Evolutionary conservation across 2,113 vertebrate genomes (phyloP).

Genomic region (Lampris megalopsis): DNA sequence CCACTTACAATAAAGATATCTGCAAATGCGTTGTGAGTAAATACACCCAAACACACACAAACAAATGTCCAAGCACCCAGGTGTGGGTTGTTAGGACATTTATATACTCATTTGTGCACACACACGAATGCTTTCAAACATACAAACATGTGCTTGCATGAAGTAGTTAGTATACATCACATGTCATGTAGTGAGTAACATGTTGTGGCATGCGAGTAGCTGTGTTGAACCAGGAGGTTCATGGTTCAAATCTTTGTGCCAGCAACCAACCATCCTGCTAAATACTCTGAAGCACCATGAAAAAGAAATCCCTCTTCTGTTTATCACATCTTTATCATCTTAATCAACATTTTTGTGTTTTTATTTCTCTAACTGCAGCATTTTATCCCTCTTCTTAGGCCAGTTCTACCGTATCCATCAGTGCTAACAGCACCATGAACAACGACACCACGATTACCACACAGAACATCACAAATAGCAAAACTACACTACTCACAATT

Average conservation of each 20-base stretch:
- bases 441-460: conserved; percentile 5
- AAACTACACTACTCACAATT: background rate
- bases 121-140: background rate
- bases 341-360: no score
- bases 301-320: background rate
- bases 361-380: background rate
- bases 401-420: conserved; percentile 17
- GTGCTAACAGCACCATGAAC: background rate
- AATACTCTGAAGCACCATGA: no score
- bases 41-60: conserved; percentile 11
- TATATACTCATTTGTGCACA: background rate
- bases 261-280: no score
- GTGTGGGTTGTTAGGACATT: no score
- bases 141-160: no score
- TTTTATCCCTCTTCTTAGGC: conserved; percentile 35
- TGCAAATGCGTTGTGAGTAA: conserved; percentile 88
- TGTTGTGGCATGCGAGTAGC: no score
- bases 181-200: background rate
- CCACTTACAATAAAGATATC: conserved; percentile 81
- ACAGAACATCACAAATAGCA: background rate
- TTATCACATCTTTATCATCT: background rate
- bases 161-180: no score
- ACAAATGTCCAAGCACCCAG: background rate
- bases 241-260: no score
- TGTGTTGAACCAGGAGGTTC: no score